Conservation (phyloP, 2,888 invertebrate species). For the Drosophila cracens region DNA sequence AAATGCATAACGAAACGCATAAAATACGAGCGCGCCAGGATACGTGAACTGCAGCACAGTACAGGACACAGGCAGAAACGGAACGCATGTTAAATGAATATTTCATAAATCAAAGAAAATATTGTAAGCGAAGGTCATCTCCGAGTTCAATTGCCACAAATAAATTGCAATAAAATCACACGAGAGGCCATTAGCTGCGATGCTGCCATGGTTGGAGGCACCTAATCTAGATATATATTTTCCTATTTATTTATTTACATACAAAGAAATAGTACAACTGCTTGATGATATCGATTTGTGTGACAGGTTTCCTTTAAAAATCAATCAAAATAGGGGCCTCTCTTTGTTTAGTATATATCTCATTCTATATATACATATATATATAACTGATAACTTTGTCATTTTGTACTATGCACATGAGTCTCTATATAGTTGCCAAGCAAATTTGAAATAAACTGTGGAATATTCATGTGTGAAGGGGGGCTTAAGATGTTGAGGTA, state of each 20-base stretch:
- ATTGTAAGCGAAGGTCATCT: background rate
- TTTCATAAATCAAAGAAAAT: conserved; percentile 60
- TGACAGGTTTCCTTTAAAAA: background rate
- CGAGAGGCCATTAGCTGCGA: background rate
- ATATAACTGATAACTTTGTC: background rate
- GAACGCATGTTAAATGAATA: conserved; percentile 57
- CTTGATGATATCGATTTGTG: background rate
- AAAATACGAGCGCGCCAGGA: conserved; percentile 23
- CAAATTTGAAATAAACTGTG: background rate
- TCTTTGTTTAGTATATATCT: background rate
- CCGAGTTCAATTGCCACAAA: conserved; percentile 17
- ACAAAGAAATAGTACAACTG: background rate
- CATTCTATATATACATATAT: too few relatives aligned
- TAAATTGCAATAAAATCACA: conserved; percentile 22
- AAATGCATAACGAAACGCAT: conserved; percentile 50
- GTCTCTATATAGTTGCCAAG: background rate
- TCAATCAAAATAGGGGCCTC: background rate
- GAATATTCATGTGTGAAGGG: background rate
- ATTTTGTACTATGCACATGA: background rate
- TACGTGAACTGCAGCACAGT: conserved; percentile 21
- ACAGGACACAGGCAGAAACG: conserved; percentile 22
- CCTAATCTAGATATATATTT: background rate
- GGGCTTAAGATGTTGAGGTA: background rate
- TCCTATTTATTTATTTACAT: background rate
- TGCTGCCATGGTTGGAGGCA: too few relatives aligned